Conservation (phyloP, 2,797 vertebrate genomes). For the Tolypeutes matacus region DNA sequence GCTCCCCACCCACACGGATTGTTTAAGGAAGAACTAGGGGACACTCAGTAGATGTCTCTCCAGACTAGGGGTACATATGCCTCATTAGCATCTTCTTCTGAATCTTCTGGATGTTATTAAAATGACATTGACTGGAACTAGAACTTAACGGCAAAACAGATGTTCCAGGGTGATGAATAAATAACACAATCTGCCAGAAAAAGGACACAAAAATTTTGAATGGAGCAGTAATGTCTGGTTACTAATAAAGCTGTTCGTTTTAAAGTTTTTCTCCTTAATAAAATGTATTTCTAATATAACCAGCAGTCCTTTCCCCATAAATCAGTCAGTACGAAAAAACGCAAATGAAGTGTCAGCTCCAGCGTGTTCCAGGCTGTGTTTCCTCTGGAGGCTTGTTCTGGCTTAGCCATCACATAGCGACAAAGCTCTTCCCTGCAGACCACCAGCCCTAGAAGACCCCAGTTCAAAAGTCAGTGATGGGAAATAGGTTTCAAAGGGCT, state of each 20-base stretch:
- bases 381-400: background rate
- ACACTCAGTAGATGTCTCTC: background rate
- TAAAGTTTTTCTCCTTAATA: constrained; percentile 12
- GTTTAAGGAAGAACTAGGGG: background rate
- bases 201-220: background rate
- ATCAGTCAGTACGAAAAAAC: constrained; percentile 55
- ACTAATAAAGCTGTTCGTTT: constrained; percentile 26
- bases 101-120: background rate
- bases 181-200: background rate
- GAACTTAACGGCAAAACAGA: background rate
- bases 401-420: background rate
- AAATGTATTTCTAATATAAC: background rate
- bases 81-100: background rate
- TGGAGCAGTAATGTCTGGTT: background rate
- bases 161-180: background rate
- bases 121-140: background rate
- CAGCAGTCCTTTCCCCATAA: background rate
- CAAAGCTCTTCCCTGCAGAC: background rate
- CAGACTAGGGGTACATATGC: background rate
- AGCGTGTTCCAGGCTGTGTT: background rate
- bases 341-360: constrained; percentile 17
- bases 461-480: background rate
- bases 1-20: background rate
- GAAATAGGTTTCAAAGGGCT: background rate
- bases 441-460: background rate